Evolutionary conservation across 2,797 vertebrate genomes (phyloP).

Genomic region (Phrynocephalus vlangalii): DNA sequence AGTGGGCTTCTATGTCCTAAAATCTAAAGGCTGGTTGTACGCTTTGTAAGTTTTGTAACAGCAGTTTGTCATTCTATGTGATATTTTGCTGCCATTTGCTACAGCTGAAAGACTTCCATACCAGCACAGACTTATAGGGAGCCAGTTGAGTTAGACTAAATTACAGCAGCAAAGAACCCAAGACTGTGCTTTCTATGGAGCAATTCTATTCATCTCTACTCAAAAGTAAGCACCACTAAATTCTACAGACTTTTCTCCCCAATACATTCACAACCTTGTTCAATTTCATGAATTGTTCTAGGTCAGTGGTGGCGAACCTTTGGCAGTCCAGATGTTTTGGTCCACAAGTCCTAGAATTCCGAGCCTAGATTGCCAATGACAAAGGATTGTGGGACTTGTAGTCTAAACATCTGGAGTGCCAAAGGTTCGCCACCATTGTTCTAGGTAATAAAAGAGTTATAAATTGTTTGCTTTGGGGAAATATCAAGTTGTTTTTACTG

Average conservation of each 20-base stretch:
- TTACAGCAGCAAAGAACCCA: neutral
- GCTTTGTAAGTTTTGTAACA: constrained; percentile 37
- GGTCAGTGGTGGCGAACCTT: neutral
- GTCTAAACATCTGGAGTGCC: too few species aligned
- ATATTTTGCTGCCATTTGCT: constrained; percentile 50
- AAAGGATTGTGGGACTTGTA: too few species aligned
- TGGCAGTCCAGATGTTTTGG: too few species aligned
- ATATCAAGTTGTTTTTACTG: constrained; percentile 1
- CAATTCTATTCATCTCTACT: neutral
- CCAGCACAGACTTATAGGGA: neutral
- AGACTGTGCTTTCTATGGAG: constrained; percentile 40
- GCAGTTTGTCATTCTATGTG: constrained; percentile 48
- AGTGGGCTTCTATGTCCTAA: constrained; percentile 30
- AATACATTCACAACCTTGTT: neutral
- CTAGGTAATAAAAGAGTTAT: constrained; percentile 24
- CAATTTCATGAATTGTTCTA: neutral
- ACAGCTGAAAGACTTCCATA: neutral
- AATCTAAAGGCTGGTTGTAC: constrained; percentile 47
- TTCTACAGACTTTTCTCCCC: neutral
- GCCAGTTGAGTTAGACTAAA: neutral
- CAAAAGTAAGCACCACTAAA: neutral
- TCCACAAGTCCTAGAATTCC: too few species aligned
- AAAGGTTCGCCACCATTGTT: too few species aligned
- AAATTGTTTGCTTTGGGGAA: constrained; percentile 4
- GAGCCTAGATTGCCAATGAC: too few species aligned